phyloP scores from a whole-genome alignment of 2,888 invertebrate genomes.

The Oligia latruncula region DNA sequence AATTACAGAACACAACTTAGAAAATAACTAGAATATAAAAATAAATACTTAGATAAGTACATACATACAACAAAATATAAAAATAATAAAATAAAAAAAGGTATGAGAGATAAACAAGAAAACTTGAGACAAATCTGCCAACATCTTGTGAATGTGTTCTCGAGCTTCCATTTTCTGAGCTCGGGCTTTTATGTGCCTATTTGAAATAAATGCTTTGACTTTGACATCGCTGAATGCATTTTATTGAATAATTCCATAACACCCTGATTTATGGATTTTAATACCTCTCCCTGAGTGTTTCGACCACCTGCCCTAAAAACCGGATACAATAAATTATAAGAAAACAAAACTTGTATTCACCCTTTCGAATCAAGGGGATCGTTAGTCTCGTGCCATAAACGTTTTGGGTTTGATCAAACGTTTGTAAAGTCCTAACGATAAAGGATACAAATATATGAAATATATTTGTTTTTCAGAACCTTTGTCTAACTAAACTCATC shows the following conservation, averaged over 20 bases:
- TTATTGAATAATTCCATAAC: conserved; percentile 58
- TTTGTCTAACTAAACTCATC: conserved; percentile 30
- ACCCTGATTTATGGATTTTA: conserved; percentile 61
- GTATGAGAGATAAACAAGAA: too few relatives aligned
- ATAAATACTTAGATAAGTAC: too few relatives aligned
- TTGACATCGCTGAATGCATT: conserved; percentile 44
- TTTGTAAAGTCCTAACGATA: conserved; percentile 49
- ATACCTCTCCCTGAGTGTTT: conserved; percentile 59
- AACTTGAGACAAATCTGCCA: too few relatives aligned
- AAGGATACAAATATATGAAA: conserved; percentile 45
- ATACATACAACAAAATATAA: too few relatives aligned
- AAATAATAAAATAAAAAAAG: too few relatives aligned
- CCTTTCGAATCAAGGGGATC: conserved; percentile 73
- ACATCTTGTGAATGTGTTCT: too few relatives aligned
- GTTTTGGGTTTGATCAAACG: conserved; percentile 60
- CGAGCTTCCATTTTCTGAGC: too few relatives aligned
- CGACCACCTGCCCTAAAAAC: conserved; percentile 86
- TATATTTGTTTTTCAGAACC: conserved; percentile 46
- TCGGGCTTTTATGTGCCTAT: too few relatives aligned
- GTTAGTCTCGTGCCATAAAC: conserved; percentile 78
- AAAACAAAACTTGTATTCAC: conserved; percentile 82
- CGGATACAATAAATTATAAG: conserved; percentile 86
- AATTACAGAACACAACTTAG: too few relatives aligned
- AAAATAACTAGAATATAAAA: too few relatives aligned
- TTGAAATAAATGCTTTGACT: too few relatives aligned